Evolutionary conservation across 2,113 vertebrate species (phyloP).

Genomic region (Hyaena hyaena): DNA sequence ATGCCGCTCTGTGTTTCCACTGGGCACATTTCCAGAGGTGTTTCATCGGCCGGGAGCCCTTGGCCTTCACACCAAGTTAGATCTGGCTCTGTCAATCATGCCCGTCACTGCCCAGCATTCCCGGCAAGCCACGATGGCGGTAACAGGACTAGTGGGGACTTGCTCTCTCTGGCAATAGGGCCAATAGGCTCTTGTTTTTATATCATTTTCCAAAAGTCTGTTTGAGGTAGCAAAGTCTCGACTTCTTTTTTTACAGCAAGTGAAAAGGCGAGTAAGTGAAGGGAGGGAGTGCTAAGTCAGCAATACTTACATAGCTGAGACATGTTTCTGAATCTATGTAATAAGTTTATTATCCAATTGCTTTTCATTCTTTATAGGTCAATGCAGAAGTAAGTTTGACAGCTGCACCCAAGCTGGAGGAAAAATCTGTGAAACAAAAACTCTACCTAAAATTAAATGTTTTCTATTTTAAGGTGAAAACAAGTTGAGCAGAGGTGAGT

Average conservation of each 20-base stretch:
- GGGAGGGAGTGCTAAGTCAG: constrained; percentile 78
- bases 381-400: constrained; percentile 62
- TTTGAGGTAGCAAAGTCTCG: constrained; percentile 58
- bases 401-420: constrained; percentile 21
- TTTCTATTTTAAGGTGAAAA: neutral
- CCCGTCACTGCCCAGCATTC: neutral
- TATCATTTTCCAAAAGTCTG: constrained; percentile 63
- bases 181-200: constrained; percentile 61
- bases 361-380: constrained; percentile 72
- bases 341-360: constrained; percentile 78
- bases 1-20: constrained; percentile 83
- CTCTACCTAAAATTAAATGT: constrained; percentile 1
- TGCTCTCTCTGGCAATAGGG: neutral
- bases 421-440: constrained; percentile 42
- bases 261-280: constrained; percentile 65
- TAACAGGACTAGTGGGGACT: neutral
- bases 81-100: constrained; percentile 65
- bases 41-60: constrained; percentile 73
- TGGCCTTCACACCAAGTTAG: constrained; percentile 35
- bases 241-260: constrained; percentile 53
- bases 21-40: constrained; percentile 86
- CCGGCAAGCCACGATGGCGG: neutral
- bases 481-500: neutral
- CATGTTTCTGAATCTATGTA: constrained; percentile 74
- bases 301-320: constrained; percentile 57